These are phyloP conservation scores for Scelioninae gen. 2 DNA, from an alignment of 2,888 invertebrate species.

Conservation along the genomic window DNA sequence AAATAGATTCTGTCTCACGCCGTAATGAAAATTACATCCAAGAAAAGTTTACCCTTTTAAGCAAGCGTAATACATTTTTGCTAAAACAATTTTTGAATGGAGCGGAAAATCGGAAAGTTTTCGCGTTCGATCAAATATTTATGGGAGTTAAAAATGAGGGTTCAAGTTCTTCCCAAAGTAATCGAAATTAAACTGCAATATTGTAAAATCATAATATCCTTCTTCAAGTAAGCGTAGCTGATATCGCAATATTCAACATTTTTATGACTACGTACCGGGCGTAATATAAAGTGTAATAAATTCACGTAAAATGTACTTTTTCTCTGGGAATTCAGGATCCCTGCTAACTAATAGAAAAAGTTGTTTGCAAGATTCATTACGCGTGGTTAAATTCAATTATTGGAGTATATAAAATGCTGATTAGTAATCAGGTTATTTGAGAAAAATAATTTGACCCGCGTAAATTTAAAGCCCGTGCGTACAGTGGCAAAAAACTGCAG, in stretches of 20 bases:
- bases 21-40: too few relatives aligned
- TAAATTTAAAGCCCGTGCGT: slow-evolving; percentile 15
- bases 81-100: too few relatives aligned
- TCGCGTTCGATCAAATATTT: too few relatives aligned
- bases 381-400: slow-evolving; percentile 14
- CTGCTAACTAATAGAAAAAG: background rate
- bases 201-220: too few relatives aligned
- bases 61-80: too few relatives aligned
- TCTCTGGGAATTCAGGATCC: background rate
- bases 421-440: slow-evolving; percentile 5
- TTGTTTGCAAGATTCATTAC: slow-evolving; percentile 1
- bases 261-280: background rate
- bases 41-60: too few relatives aligned
- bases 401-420: slow-evolving; percentile 14
- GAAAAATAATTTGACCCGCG: background rate
- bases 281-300: background rate
- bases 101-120: too few relatives aligned
- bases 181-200: background rate
- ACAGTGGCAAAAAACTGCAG: slow-evolving; percentile 16
- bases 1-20: too few relatives aligned
- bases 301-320: too few relatives aligned
- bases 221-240: background rate
- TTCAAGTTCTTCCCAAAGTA: background rate
- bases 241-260: background rate
- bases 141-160: too few relatives aligned